Base-by-base conservation (phyloP, 2,113 vertebrate genomes). In the Jacana jacana region DNA sequence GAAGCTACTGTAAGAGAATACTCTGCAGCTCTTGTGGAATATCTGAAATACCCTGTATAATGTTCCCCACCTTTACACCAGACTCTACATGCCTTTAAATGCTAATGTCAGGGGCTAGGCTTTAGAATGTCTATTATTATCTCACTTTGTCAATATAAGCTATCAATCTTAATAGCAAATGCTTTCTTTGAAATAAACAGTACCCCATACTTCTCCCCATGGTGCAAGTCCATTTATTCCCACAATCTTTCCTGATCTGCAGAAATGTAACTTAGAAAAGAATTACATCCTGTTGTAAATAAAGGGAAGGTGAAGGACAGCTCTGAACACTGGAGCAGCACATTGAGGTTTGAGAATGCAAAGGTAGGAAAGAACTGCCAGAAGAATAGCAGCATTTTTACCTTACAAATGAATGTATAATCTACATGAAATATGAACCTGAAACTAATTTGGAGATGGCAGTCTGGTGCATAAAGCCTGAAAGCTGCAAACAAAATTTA, bases 401-500 rank as follows among this genome's bases (percentile, higher is more conserved):
- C 31, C 14, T 68, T 10, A 16, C 19, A 72, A 85, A 69, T 40
- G 4, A 70, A 71, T n/a, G 15, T 39, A 63, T 63, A 55, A 88
- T 79, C 39, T 55, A 52, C 35, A n/a, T 79, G n/a, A 93, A 93
- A 69, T 82, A 80, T 46, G 54, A 68, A 92, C 12, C 28, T 72
- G 30, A 89, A 68, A 75, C 27, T 87, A 84, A 81, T 90, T 86
- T 93, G 61, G 17, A 54, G 80, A 65, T 60, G 52, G 11, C 12
- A 92, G 31, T n/a, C 27, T n/a, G 28, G 25, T 75, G 55, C 39
- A 46, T 61, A 85, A 85, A 91, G 35, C 44, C 51, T 94, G 55
- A 85, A 92, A 93, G 31, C 54, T 70, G 9, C 61, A 85, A 93
- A 80, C 31, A 89, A 86, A 85, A 92, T 79, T 81, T 96, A 81